Base-by-base conservation (phyloP, 2,113 vertebrate genomes). In the Plecturocebus donacophilus region DNA sequence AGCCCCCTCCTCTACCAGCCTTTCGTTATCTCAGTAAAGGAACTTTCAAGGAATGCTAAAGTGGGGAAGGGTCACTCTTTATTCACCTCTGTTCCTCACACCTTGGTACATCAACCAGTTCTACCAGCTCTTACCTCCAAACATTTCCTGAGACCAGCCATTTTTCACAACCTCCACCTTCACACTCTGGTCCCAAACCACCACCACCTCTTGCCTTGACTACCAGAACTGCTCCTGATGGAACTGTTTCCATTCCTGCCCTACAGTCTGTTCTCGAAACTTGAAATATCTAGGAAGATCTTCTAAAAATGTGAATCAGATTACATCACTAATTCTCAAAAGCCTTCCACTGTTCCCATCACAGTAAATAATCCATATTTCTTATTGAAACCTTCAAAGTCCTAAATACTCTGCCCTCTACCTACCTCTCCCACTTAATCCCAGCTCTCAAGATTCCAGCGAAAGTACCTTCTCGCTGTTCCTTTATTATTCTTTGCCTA, bases 261-360 rank as follows among this genome's bases (percentile, higher is more conserved):
- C 40, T n/a, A 8, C 14, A 42, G 12, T 21, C 32, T 89, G 3
- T 76, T 81, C 14, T 81, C 42, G 30, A 70, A 87, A 68, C 13
- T 61, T 3, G 66, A 68, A 68, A 68, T 23, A 32, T 49, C 61
- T 83, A 38, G 30, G 70, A 97, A 38, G 20, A 81, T 35, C 76
- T 64, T 89, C 52, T 38, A 82, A 58, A 95, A 95, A 47, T 56
- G 21, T 21, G 70, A 92, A 84, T 71, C n/a, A 92, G 58, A 71
- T 58, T 13, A 38, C 9, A 20, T 70, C 23, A 52, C 1, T 49
- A 25, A 35, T 75, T 75, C 61, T 66, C 64, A 85, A 92, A 79
- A 89, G 19, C 19, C 54, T 58, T 27, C 9, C 49, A 82, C 17
- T 35, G 9, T 54, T 54, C 17, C 23, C n/a, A 89, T 77, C 13